A percentile compares a stretch with the other conserved stretches of the same genome.
phyloP scores from a whole-genome alignment of 2,888 invertebrate species.

The Mesorhabditis sp. region DNA sequence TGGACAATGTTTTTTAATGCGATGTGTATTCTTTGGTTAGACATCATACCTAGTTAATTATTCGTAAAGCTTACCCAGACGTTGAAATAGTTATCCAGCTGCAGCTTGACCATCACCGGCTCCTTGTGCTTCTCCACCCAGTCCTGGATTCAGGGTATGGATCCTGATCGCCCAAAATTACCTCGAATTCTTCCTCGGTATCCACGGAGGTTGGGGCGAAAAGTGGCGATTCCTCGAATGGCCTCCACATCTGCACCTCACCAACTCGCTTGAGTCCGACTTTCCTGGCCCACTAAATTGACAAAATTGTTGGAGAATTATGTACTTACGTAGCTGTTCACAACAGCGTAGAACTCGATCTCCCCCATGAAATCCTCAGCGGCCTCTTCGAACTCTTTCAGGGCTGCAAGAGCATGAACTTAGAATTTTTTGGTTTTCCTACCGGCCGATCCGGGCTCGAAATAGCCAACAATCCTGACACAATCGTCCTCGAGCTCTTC shows the following conservation, averaged over 20 bases:
- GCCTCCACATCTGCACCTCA: conserved; percentile 57
- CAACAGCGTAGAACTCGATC: conserved; percentile 58
- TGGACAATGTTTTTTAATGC: background rate
- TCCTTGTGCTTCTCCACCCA: conserved; percentile 58
- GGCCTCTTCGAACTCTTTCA: conserved; percentile 58
- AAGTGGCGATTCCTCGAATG: conserved; percentile 57
- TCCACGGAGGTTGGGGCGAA: conserved; percentile 51
- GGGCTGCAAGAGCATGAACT: conserved; percentile 32
- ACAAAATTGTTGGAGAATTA: background rate
- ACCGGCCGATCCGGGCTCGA: conserved; percentile 57
- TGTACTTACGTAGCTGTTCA: conserved; percentile 46
- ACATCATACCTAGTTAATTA: background rate
- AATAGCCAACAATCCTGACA: conserved; percentile 57
- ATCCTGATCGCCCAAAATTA: background rate
- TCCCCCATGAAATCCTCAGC: conserved; percentile 59
- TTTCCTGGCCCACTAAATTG: conserved; percentile 56
- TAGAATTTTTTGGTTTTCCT: background rate
- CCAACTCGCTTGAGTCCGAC: conserved; percentile 55
- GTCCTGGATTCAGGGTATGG: conserved; percentile 51
- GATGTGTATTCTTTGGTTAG: background rate
- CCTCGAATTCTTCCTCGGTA: conserved; percentile 13
- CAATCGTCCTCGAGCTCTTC: conserved; percentile 55
- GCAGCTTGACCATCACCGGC: conserved; percentile 58
- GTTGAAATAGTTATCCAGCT: conserved; percentile 57
- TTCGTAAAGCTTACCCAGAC: conserved; percentile 46